Evolutionary conservation across 2,113 vertebrate species (phyloP).

Genomic region (Cichladusa arquata): DNA sequence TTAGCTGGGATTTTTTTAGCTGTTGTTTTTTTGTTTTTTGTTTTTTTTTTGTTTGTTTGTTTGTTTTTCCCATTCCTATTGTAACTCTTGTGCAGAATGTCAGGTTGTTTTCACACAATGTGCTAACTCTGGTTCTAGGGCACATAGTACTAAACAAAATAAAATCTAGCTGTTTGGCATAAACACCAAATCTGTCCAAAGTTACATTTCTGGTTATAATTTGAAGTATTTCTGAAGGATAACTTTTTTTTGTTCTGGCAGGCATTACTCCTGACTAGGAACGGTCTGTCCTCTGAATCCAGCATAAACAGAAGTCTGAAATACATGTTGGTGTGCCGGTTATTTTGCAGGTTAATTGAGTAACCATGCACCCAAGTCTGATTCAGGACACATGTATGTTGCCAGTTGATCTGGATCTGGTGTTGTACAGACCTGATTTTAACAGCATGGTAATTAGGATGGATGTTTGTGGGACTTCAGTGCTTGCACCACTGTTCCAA

Average conservation of each 20-base stretch:
- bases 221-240: background rate
- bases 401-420: background rate
- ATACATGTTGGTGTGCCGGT: background rate
- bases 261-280: background rate
- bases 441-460: background rate
- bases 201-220: background rate
- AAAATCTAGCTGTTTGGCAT: background rate
- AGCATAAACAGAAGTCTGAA: slow-evolving; percentile 1
- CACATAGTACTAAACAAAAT: background rate
- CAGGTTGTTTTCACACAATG: background rate
- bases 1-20: background rate
- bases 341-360: background rate
- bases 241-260: background rate
- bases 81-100: background rate
- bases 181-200: background rate
- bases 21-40: too few species aligned
- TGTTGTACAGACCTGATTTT: background rate
- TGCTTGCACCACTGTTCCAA: background rate
- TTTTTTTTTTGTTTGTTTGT: too few species aligned
- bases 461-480: background rate
- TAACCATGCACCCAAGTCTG: background rate
- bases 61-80: background rate
- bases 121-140: background rate
- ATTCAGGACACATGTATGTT: background rate
- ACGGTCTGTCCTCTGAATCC: background rate